Percentiles rank a stretch among this genome's conserved stretches.
Evolutionary conservation across 2,113 vertebrate species (phyloP).

Genomic region (Atrichornis clamosus): DNA sequence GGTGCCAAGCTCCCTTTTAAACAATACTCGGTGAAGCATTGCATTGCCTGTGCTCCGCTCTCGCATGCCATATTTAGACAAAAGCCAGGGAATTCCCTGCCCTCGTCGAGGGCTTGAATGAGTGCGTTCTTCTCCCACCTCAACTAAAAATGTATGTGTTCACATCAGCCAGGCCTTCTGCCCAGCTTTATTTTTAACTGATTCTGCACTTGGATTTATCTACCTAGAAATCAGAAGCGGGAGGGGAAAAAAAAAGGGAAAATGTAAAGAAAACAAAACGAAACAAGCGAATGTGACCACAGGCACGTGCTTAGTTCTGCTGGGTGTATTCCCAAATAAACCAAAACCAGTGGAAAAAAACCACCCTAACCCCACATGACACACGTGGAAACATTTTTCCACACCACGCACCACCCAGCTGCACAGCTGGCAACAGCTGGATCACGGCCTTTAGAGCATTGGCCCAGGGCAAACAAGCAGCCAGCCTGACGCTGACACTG

Average conservation of each 20-base stretch:
- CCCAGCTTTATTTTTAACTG: not conserved
- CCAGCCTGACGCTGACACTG: accelerated
- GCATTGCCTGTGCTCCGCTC: not conserved
- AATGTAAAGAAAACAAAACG: accelerated
- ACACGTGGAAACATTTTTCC: not conserved
- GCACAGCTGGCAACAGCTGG: not conserved
- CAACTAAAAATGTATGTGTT: not conserved
- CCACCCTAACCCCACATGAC: not conserved
- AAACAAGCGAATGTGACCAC: not conserved
- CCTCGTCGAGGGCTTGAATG: not conserved
- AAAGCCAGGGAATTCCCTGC: constrained; percentile 75
- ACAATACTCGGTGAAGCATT: constrained; percentile 66
- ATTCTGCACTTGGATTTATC: not conserved
- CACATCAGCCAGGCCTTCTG: not conserved
- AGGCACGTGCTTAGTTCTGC: not conserved
- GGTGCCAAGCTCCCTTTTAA: constrained; percentile 69
- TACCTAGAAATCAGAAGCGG: not conserved
- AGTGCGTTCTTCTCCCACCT: not conserved
- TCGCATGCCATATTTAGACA: constrained; percentile 76
- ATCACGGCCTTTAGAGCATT: not conserved
- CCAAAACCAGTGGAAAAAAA: not conserved
- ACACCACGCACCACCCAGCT: accelerated
- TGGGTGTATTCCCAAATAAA: not conserved
- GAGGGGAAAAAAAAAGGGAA: accelerated
- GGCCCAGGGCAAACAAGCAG: not conserved